These are phyloP conservation scores for Scolanthus callimorphus DNA, from an alignment of 92 coral and sea anemone genomes.

Conservation along the genomic window DNA sequence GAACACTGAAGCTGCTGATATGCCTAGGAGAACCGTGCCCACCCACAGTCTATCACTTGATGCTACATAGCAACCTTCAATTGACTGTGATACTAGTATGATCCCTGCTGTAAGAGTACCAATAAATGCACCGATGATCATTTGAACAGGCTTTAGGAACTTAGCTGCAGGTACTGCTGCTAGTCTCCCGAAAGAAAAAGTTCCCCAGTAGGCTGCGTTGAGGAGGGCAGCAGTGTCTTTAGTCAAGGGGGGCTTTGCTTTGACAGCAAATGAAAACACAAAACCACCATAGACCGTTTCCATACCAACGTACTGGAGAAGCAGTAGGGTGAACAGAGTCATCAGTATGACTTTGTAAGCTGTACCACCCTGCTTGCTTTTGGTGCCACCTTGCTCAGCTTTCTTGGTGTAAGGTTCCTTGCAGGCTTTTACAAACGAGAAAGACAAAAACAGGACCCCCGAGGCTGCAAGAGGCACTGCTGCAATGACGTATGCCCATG, in stretches of 20 bases:
- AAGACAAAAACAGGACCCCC: conserved; percentile 50
- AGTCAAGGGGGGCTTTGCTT: conserved; percentile 37
- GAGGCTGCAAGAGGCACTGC: conserved; percentile 55
- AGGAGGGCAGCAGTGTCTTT: conserved; percentile 65
- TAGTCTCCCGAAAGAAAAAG: conserved; percentile 79
- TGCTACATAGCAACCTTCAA: conserved; percentile 33
- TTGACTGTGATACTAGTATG: conserved; percentile 66
- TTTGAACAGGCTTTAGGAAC: conserved; percentile 54
- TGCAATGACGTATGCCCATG: conserved; percentile 82
- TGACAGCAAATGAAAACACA: conserved; percentile 64
- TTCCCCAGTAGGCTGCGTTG: conserved; percentile 93
- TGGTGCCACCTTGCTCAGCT: conserved; percentile 5
- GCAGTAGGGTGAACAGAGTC: conserved; percentile 59
- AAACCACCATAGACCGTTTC: conserved; percentile 87
- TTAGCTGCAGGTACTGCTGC: conserved; percentile 68
- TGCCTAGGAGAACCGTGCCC: conserved; percentile 80
- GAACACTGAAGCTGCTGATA: conserved; percentile 89
- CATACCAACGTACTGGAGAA: conserved; percentile 81
- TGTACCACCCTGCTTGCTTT: conserved; percentile 25
- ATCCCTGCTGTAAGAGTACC: conserved; percentile 65
- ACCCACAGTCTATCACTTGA: conserved; percentile 63
- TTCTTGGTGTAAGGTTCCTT: conserved; percentile 29
- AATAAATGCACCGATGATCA: conserved; percentile 54
- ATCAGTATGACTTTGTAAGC: conserved; percentile 52
- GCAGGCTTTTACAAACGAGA: conserved; percentile 39